phyloP scores from a whole-genome alignment of 37 sponge, comb jelly and placozoan species.

The Ephydatia muelleri region DNA sequence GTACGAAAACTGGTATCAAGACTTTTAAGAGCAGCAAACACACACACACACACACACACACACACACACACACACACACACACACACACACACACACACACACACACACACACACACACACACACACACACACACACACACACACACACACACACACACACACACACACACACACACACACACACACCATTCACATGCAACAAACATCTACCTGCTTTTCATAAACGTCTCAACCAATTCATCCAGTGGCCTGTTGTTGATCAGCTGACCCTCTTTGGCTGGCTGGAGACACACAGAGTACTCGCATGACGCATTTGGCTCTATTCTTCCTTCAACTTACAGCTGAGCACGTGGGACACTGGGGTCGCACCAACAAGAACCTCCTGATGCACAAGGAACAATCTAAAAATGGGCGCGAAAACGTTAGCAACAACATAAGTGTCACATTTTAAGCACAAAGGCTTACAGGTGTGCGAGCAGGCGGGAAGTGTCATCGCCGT shows the following conservation, averaged over 20 bases:
- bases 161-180: constrained; percentile 9
- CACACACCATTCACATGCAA: no score
- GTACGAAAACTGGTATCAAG: no score
- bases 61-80: background rate
- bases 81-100: background rate
- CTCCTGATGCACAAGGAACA: constrained; percentile 62
- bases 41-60: no score
- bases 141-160: constrained; percentile 27
- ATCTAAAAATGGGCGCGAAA: constrained; percentile 11
- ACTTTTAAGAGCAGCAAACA: no score
- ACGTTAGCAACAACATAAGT: background rate
- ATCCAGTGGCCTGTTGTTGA: constrained; percentile 32
- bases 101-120: constrained; percentile 5
- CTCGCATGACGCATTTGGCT: background rate
- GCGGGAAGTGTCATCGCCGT: constrained; percentile 43
- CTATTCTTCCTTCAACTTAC: no score
- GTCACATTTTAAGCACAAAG: background rate
- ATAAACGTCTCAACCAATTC: constrained; percentile 22
- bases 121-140: constrained; percentile 7
- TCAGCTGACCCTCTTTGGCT: constrained; percentile 8
- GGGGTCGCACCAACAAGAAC: constrained; percentile 12
- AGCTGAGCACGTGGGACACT: constrained; percentile 41
- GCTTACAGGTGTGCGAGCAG: constrained; percentile 65
- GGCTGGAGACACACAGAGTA: background rate
- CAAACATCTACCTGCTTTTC: constrained; percentile 22